Evolutionary conservation across 2,797 vertebrate species (phyloP), one percentile per base, ranked within the genome.

Genomic region (Garrulus glandarius): DNA sequence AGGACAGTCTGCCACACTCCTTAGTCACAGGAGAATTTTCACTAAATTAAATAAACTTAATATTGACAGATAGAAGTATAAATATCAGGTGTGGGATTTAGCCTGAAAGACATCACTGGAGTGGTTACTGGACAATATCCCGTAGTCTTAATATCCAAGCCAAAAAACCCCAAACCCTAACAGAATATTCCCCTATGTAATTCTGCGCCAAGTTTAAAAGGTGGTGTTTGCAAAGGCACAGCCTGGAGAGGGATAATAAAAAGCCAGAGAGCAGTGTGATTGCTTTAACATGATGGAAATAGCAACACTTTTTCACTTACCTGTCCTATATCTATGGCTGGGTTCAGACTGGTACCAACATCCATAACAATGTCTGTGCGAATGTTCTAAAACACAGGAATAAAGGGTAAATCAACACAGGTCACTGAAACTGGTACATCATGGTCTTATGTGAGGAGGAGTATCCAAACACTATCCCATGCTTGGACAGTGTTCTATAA

Each of bases 291-390:
- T 0, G 3, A 14, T 57, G 22, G 29, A 69, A 79, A n/a, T 4
- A 76, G 12, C 36, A 70, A 22, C 20, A 34, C 52, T 82, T 34
- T 23, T 88, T 70, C 30, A 64, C 97, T 97, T 96, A 99, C 99
- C 98, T 99, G 99, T 74, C 99, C 99, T 55, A 99, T 99, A 89
- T 99, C 99, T 19, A 99, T 98, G 21, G 99, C 99, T 47, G 99
- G 99, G 94, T 99, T 99, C 87, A 99, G 98, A 84, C 99, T 99
- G 91, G 97, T 98, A 23, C 99, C 99, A 8, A 99, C 99, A 67
- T 99, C 99, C 99, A 99, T 99, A 81, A 99, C 99, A 8, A 99
- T 98, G 79, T 99, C 98, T 37, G 99, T 99, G 57, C 98, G 98
- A 82, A 99, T 94, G 87, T 99, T 99, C 99, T 99, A 78, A 84